Conservation (phyloP, 2,888 invertebrate genomes). For the Stenotaenia linearis region DNA sequence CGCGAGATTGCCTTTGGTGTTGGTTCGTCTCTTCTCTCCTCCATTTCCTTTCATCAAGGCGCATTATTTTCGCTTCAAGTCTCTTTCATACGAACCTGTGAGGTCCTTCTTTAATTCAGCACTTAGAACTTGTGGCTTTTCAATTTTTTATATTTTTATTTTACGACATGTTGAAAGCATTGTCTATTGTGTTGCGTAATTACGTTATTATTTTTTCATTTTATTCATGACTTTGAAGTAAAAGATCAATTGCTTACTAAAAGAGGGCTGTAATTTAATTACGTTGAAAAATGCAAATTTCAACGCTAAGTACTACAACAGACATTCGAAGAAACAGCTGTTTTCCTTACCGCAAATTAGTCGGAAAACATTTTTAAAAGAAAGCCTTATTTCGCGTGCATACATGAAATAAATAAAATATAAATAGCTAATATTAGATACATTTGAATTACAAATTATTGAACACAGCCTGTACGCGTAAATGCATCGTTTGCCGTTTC, state of each 20-base stretch:
- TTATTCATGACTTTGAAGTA: not conserved
- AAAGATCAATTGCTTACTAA: not conserved
- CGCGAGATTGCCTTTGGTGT: conserved; percentile 17
- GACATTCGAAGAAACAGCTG: no score
- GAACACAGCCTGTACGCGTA: not conserved
- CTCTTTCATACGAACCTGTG: not conserved
- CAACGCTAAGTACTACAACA: not conserved
- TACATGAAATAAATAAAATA: not conserved
- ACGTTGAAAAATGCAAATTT: not conserved
- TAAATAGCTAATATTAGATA: not conserved
- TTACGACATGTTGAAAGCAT: not conserved
- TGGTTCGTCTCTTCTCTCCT: conserved; percentile 12
- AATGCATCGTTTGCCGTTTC: conserved; percentile 1
- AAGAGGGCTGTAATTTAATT: not conserved
- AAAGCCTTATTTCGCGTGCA: not conserved
- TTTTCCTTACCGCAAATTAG: no score
- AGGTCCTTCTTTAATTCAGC: not conserved
- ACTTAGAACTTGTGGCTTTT: conserved; percentile 3
- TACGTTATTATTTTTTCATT: not conserved
- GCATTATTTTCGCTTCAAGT: conserved; percentile 14
- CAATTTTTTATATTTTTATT: not conserved
- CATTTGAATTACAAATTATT: not conserved
- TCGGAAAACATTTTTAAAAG: no score
- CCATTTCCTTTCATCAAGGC: conserved; percentile 21
- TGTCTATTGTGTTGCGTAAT: not conserved